Evolutionary conservation across 1,140 invertebrate species (phyloP).

Genomic region (Argopecten irradians): DNA sequence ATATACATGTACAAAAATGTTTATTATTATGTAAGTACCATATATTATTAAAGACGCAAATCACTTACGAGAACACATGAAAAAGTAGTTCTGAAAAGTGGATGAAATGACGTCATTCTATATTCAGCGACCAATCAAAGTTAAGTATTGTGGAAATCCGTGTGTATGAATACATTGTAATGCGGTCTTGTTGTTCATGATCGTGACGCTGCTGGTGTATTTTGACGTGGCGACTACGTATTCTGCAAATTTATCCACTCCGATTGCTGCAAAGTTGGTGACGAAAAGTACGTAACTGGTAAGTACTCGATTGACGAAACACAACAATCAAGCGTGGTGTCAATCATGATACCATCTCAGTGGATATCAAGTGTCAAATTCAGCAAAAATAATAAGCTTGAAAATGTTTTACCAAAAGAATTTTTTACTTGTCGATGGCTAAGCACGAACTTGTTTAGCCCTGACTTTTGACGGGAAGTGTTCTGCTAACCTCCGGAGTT

Average conservation of each 20-base stretch:
- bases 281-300: slow-evolving; percentile 96
- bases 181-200: slow-evolving; percentile 71
- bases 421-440: slow-evolving; percentile 11
- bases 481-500: slow-evolving; percentile 24
- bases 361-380: slow-evolving; percentile 24
- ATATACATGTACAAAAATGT: neutral
- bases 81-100: slow-evolving; percentile 48
- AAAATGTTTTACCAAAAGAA: slow-evolving; percentile 9
- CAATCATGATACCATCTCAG: slow-evolving; percentile 29
- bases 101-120: slow-evolving; percentile 59
- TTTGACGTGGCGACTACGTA: slow-evolving; percentile 97
- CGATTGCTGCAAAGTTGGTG: slow-evolving; percentile 93
- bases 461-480: slow-evolving; percentile 35
- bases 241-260: slow-evolving; percentile 91
- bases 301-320: slow-evolving; percentile 81
- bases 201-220: slow-evolving; percentile 92
- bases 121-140: slow-evolving; percentile 53
- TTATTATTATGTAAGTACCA: neutral
- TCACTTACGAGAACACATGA: slow-evolving; percentile 24
- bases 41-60: neutral
- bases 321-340: slow-evolving; percentile 71
- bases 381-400: neutral
- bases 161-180: slow-evolving; percentile 53
- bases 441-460: slow-evolving; percentile 14
- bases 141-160: slow-evolving; percentile 30